These are phyloP conservation scores for Brachionus manjavacas DNA, from an alignment of 1,140 invertebrate species.

Conservation along the genomic window DNA sequence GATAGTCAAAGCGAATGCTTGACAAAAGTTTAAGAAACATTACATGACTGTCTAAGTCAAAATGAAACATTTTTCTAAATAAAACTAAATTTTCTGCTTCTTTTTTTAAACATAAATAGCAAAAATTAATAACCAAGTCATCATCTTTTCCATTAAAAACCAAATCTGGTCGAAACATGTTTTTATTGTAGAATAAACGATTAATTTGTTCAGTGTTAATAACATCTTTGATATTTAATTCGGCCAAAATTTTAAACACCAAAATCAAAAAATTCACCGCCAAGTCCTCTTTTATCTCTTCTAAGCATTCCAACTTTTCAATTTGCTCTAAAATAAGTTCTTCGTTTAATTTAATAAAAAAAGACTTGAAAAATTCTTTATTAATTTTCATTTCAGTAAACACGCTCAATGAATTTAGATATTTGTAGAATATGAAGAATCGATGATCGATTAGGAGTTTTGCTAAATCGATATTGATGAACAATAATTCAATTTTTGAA, in stretches of 20 bases:
- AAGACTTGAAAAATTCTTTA: background rate
- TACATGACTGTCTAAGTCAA: background rate
- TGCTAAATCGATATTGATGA: background rate
- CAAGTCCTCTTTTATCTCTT: background rate
- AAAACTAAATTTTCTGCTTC: background rate
- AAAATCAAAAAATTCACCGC: background rate
- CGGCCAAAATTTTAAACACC: background rate
- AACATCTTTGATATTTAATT: background rate
- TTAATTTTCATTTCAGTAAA: background rate
- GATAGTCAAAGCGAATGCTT: background rate
- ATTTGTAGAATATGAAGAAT: background rate
- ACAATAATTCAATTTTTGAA: background rate
- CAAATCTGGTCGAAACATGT: background rate
- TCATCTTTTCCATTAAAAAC: constrained; percentile 5
- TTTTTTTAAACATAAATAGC: background rate
- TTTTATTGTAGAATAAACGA: background rate
- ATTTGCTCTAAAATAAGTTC: background rate
- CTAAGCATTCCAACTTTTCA: background rate
- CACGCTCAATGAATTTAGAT: background rate
- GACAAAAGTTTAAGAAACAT: background rate
- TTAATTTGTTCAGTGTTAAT: background rate
- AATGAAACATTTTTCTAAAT: background rate
- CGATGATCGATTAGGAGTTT: background rate
- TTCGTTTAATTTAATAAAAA: background rate
- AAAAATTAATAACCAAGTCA: constrained; percentile 8